phyloP scores from a whole-genome alignment of 2,797 vertebrate genomes.

The Acanthurus lineatus region DNA sequence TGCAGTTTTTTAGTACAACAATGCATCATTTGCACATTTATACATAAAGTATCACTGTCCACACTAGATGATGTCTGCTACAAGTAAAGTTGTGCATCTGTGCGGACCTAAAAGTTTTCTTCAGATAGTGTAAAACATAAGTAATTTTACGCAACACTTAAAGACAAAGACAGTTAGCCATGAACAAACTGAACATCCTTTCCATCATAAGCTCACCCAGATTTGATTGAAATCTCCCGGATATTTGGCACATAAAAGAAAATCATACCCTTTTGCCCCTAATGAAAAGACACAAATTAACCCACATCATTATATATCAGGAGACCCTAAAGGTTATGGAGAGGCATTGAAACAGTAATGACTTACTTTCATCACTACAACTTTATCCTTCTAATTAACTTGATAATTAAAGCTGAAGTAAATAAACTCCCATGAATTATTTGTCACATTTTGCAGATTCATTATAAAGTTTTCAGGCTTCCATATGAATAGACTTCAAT shows the following conservation, averaged over 20 bases:
- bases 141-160: constrained; percentile 45
- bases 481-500: constrained; percentile 55
- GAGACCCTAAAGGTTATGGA: constrained; percentile 29
- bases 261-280: constrained; percentile 60
- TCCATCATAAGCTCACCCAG: constrained; percentile 50
- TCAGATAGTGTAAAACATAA: constrained; percentile 65
- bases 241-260: constrained; percentile 68
- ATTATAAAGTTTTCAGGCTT: constrained; percentile 40
- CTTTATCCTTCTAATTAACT: constrained; percentile 44
- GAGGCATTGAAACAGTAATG: constrained; percentile 13
- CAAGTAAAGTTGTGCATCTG: constrained; percentile 4
- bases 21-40: background rate
- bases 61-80: constrained; percentile 1
- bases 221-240: constrained; percentile 55
- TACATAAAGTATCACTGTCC: constrained; percentile 10
- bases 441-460: constrained; percentile 5
- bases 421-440: constrained; percentile 52
- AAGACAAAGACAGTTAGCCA: constrained; percentile 22
- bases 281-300: constrained; percentile 60
- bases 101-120: constrained; percentile 25
- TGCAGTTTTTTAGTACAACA: background rate
- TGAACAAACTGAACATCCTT: constrained; percentile 48
- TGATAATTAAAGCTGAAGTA: constrained; percentile 48
- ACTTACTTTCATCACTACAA: background rate
- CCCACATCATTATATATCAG: constrained; percentile 52